phyloP scores from a whole-genome alignment of 2,797 vertebrate species.

The Chrosomus eos region DNA sequence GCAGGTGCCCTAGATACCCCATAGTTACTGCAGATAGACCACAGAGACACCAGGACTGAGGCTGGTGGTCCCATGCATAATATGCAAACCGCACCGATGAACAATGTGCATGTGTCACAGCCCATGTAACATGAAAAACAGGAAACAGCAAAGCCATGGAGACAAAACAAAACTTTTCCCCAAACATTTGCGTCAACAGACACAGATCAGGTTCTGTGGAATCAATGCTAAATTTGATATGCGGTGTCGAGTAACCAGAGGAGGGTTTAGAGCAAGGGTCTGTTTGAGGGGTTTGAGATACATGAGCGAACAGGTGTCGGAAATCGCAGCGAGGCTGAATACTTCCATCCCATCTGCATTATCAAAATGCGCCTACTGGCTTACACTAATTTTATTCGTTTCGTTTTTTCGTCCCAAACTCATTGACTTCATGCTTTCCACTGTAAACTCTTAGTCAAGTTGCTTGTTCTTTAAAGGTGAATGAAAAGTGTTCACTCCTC shows the following conservation, averaged over 20 bases:
- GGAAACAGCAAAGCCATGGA: slow-evolving; percentile 56
- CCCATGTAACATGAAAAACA: slow-evolving; percentile 45
- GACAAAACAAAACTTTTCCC: slow-evolving; percentile 58
- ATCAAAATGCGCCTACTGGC: not conserved
- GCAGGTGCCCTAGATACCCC: slow-evolving; percentile 7
- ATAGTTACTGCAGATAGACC: slow-evolving; percentile 3
- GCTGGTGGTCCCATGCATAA: slow-evolving; percentile 9
- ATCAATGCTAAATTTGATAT: slow-evolving; percentile 55
- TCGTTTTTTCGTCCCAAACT: not conserved
- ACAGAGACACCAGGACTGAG: not conserved
- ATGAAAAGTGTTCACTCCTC: not conserved
- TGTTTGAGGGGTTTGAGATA: slow-evolving; percentile 54
- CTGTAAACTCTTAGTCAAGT: not conserved
- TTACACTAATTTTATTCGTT: not conserved
- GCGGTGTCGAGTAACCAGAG: slow-evolving; percentile 50
- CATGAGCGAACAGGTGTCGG: slow-evolving; percentile 53
- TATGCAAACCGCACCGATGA: slow-evolving; percentile 8
- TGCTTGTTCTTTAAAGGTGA: slow-evolving; percentile 5
- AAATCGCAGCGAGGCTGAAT: slow-evolving; percentile 22
- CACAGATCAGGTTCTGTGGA: slow-evolving; percentile 47
- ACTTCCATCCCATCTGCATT: not conserved
- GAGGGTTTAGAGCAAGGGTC: slow-evolving; percentile 53
- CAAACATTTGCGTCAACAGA: slow-evolving; percentile 48
- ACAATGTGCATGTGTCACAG: slow-evolving; percentile 17
- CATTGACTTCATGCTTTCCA: not conserved